Conservation (phyloP, 2,113 vertebrate genomes). For the Malaclemys terrapin region DNA sequence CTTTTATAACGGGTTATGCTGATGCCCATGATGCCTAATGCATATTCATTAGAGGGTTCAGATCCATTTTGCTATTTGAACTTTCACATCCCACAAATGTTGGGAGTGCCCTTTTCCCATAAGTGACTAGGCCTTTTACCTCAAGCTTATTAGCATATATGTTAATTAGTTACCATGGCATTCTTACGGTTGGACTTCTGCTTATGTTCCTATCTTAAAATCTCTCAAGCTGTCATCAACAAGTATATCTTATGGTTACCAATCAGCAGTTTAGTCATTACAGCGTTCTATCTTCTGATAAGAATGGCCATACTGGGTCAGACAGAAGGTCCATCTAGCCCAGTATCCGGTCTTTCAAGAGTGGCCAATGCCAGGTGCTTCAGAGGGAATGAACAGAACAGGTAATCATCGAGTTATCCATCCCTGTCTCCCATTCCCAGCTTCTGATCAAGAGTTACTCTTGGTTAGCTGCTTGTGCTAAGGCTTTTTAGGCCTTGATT, state of each 20-base stretch:
- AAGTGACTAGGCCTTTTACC: not conserved
- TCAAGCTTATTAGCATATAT: not conserved
- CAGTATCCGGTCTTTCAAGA: no score
- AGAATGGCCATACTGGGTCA: no score
- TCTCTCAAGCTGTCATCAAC: not conserved
- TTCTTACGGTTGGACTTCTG: not conserved
- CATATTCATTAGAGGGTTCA: not conserved
- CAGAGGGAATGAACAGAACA: no score
- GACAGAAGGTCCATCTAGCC: no score
- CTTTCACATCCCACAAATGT: not conserved
- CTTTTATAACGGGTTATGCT: not conserved
- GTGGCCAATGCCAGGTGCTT: no score
- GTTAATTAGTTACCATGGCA: not conserved
- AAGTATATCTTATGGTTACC: not conserved
- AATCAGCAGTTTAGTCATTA: not conserved
- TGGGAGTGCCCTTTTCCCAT: not conserved
- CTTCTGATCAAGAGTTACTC: not conserved
- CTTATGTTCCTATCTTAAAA: not conserved
- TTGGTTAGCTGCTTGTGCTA: not conserved
- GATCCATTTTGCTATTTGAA: not conserved
- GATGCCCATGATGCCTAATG: not conserved
- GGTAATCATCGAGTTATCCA: no score
- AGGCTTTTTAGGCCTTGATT: not conserved
- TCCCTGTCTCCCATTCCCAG: no score
- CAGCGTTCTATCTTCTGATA: not conserved